Base-by-base conservation (phyloP, 2,888 invertebrate species). In the Diplolepis rosae region DNA sequence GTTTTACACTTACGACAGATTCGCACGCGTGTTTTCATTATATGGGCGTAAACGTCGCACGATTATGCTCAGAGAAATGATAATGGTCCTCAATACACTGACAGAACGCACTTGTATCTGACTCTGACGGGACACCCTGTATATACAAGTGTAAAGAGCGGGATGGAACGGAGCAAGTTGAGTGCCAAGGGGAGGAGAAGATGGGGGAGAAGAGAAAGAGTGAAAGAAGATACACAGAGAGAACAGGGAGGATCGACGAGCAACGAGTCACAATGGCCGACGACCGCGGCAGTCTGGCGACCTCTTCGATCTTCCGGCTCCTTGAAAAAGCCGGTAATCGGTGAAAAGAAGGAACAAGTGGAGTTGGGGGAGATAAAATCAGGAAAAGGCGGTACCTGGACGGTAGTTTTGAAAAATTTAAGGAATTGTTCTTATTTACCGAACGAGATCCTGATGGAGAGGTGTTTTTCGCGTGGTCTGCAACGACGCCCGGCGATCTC, bases 271-370 rank as follows among this genome's bases (percentile, higher is more conserved):
- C 56, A 56, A 61, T 61, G 61, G 61, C 61, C 61, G 61, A 61
- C 61, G 39, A 61, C 39, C 61, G 35, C 61, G 35, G 56, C 56
- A 61, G 61, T 61, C 61, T 61, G 39, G 61, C 35, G 61, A 61
- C 61, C 61, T 61, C 61, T 61, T 61, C 61, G 61, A 61, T 61
- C 39, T 61, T 61, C 61, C 61, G 61, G 61, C 56, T 13, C 56
- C 56, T 13, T 35, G 35, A 13, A 61, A 61, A 61, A 39, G 61
- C 61, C 61, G 61, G 61, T 11, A 24, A 61, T 39, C 39, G 35
- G 35, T 22, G 11, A 2, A 13, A 22, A 15, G 30, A 15, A 18
- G 35, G 18, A 32, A 5, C n/a, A 27, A 15, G 7, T 15, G 11
- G n/a, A 28, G n/a, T 15, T 15, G 45, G 45, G 6, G 18, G 45